Evolutionary conservation across 2,888 invertebrate genomes (phyloP).

Genomic region (Yponomeuta plumbellus): DNA sequence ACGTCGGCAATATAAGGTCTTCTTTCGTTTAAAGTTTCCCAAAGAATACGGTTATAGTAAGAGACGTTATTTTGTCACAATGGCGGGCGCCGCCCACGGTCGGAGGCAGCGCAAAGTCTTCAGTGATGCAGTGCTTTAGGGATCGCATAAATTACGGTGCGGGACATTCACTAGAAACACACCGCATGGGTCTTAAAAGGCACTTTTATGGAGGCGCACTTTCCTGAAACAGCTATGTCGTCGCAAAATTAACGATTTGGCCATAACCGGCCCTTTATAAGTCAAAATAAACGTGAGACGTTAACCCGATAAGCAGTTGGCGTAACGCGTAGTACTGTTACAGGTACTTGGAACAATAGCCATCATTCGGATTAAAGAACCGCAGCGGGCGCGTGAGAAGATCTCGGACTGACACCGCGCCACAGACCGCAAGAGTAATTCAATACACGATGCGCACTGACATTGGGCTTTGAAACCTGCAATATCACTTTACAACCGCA

Average conservation of each 20-base stretch:
- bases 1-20: conserved; percentile 41
- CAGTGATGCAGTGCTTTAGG: conserved; percentile 73
- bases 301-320: conserved; percentile 2
- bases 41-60: conserved; percentile 58
- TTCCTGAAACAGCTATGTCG: not conserved
- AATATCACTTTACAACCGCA: conserved; percentile 59
- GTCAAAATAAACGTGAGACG: conserved; percentile 8
- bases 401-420: conserved; percentile 43
- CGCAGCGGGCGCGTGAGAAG: conserved; percentile 59
- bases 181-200: conserved; percentile 44
- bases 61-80: conserved; percentile 76
- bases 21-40: conserved; percentile 39
- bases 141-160: conserved; percentile 71
- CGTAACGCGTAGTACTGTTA: conserved; percentile 7
- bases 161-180: conserved; percentile 49
- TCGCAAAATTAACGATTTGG: conserved; percentile 4
- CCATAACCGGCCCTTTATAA: conserved; percentile 7
- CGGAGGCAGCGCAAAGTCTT: conserved; percentile 55
- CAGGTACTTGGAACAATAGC: conserved; percentile 39
- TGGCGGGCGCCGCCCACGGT: conserved; percentile 70
- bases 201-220: not conserved
- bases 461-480: conserved; percentile 69
- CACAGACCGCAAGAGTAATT: conserved; percentile 70
- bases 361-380: conserved; percentile 42
- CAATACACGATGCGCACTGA: conserved; percentile 74